A percentile compares a stretch with the other conserved stretches of the same genome.
Evolutionary conservation across 2,113 vertebrate genomes (phyloP).

Genomic region (Balaenoptera acutorostrata): DNA sequence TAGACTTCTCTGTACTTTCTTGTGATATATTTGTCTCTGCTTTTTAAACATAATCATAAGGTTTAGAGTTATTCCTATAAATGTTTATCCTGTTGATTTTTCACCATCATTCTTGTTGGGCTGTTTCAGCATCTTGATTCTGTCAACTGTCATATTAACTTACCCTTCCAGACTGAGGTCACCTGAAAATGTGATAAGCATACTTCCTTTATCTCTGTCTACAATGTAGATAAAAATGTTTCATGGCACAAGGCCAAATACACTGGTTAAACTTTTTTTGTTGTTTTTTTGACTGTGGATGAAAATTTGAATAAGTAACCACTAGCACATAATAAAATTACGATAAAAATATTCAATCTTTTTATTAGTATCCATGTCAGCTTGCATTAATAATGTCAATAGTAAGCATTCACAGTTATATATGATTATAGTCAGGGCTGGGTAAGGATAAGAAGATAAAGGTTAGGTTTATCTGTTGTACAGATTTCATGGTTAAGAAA

Average conservation of each 20-base stretch:
- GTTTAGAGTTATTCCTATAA: background rate
- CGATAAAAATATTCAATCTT: background rate
- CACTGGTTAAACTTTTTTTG: background rate
- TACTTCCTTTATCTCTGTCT: background rate
- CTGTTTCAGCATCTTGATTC: background rate
- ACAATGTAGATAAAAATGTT: background rate
- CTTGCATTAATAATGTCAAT: background rate
- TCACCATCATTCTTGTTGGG: background rate
- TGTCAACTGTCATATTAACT: constrained; percentile 31
- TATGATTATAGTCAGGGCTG: background rate
- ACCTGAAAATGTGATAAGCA: constrained; percentile 11
- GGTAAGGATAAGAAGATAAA: background rate
- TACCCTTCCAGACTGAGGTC: background rate
- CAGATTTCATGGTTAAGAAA: background rate
- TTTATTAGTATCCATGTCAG: background rate
- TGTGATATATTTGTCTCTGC: background rate
- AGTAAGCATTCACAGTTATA: background rate
- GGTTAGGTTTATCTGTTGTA: background rate
- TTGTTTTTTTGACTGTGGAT: too few species aligned
- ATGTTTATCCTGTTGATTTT: background rate
- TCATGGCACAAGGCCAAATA: background rate
- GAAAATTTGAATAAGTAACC: background rate
- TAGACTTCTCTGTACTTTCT: background rate
- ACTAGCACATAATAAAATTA: background rate
- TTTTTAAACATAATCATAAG: background rate